Percentiles rank a stretch among this genome's conserved stretches.
These are phyloP conservation scores for Isoperla grammatica DNA, from an alignment of 2,888 invertebrate species.

Conservation along the genomic window DNA sequence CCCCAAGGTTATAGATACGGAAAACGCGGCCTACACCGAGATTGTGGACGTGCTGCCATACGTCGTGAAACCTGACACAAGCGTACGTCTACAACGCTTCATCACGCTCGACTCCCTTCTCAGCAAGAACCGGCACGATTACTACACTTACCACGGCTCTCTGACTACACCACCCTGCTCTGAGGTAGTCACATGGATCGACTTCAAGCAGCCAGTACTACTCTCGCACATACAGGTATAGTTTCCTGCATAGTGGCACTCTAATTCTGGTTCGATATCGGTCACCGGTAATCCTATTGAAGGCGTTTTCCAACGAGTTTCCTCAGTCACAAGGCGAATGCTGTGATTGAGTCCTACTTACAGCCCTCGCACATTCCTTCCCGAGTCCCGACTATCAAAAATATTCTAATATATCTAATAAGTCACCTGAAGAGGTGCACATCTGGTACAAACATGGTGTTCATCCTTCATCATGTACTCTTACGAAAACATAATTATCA, in stretches of 20 bases:
- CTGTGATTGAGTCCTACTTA: no score
- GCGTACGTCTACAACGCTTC: slow-evolving; percentile 46
- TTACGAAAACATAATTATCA: no score
- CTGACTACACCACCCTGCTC: slow-evolving; percentile 81
- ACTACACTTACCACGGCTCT: slow-evolving; percentile 81
- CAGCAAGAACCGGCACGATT: slow-evolving; percentile 52
- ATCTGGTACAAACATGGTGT: slow-evolving; percentile 8
- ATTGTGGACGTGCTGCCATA: slow-evolving; percentile 53
- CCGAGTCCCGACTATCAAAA: no score
- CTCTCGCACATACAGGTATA: slow-evolving; percentile 62
- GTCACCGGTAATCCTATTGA: no score
- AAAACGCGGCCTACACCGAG: slow-evolving; percentile 51
- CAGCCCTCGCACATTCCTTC: no score
- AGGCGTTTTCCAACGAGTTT: no score
- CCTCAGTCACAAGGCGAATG: no score
- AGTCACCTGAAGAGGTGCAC: no score
- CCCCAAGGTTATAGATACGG: slow-evolving; percentile 37
- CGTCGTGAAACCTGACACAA: slow-evolving; percentile 51
- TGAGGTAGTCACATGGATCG: slow-evolving; percentile 83
- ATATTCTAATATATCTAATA: no score
- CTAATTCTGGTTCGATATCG: no score
- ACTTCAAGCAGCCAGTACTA: slow-evolving; percentile 66
- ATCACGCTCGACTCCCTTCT: slow-evolving; percentile 53
- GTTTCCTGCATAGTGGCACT: no score
- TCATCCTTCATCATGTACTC: not conserved